phyloP scores from a whole-genome alignment of 1,140 invertebrate species.

The Probaryconus sp. region DNA sequence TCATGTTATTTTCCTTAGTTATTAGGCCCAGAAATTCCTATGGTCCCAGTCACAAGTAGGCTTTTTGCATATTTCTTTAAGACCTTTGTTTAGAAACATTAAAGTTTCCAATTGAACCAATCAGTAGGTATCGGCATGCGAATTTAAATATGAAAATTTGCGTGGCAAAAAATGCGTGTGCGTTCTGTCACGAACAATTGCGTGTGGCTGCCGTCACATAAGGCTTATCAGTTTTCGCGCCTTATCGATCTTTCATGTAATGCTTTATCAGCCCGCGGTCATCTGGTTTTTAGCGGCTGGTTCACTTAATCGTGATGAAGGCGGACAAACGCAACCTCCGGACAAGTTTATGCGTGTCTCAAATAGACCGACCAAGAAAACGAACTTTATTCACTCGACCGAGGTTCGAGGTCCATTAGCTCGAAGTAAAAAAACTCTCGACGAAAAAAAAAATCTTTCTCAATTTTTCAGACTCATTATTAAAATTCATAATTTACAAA shows the following conservation, averaged over 20 bases:
- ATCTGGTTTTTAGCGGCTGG: conserved; percentile 28
- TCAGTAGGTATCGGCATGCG: not conserved
- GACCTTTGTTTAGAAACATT: no score
- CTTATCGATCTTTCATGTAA: conserved; percentile 48
- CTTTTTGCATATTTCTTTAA: no score
- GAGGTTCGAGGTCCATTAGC: conserved; percentile 27
- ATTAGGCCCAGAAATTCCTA: no score
- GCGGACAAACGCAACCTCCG: conserved; percentile 38
- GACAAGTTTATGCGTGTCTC: conserved; percentile 41
- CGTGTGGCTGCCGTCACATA: no score
- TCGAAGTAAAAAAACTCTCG: not conserved
- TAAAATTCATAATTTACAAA: no score
- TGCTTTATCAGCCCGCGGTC: conserved; percentile 36
- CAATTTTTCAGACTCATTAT: not conserved
- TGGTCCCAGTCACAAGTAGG: no score
- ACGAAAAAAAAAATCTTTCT: no score
- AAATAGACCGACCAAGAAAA: no score
- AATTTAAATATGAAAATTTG: not conserved
- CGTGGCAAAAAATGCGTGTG: conserved; percentile 21
- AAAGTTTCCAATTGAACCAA: no score
- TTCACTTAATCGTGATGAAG: conserved; percentile 44
- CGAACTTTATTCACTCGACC: conserved; percentile 33
- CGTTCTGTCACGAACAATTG: no score
- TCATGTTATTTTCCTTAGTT: no score
- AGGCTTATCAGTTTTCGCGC: conserved; percentile 48